phyloP scores from a whole-genome alignment of 1,140 invertebrate genomes.

The Aphaenogaster rudis region DNA sequence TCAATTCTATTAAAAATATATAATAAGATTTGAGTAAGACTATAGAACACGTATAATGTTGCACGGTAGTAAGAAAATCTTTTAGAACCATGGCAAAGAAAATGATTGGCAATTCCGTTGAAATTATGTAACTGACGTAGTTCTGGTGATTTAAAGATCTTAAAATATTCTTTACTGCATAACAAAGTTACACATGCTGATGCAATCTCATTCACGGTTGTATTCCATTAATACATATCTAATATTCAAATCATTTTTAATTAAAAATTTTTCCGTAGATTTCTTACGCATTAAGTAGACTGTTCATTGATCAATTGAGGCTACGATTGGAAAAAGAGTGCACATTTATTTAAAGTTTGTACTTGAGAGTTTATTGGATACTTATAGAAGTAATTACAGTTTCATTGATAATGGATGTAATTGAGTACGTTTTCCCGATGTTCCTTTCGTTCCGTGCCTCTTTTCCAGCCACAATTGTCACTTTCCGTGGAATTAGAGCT shows the following conservation, averaged over 20 bases:
- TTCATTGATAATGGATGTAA: not conserved
- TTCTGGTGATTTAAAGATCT: not conserved
- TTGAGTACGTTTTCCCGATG: not conserved
- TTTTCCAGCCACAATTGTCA: constrained; percentile 2
- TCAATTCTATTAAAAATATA: not conserved
- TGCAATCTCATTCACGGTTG: not conserved
- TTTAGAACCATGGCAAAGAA: not conserved
- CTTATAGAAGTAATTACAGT: not conserved
- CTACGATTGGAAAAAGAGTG: not conserved
- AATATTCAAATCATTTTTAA: not conserved
- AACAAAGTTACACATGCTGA: constrained; percentile 1
- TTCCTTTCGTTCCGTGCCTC: not conserved
- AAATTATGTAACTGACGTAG: not conserved
- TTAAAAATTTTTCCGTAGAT: not conserved
- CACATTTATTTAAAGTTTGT: not conserved
- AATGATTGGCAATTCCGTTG: not conserved
- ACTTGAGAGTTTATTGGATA: not conserved
- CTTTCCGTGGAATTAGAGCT: not conserved
- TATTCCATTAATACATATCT: not conserved
- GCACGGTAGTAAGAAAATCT: not conserved
- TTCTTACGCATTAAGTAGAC: constrained; percentile 1
- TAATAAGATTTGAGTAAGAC: not conserved
- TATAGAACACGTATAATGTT: constrained; percentile 1
- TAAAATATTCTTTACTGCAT: not conserved
- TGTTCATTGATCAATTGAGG: not conserved